Percentiles rank a stretch among this genome's conserved stretches.
Conservation (phyloP, 1,140 invertebrate species). For the Copidosoma floridanum region DNA sequence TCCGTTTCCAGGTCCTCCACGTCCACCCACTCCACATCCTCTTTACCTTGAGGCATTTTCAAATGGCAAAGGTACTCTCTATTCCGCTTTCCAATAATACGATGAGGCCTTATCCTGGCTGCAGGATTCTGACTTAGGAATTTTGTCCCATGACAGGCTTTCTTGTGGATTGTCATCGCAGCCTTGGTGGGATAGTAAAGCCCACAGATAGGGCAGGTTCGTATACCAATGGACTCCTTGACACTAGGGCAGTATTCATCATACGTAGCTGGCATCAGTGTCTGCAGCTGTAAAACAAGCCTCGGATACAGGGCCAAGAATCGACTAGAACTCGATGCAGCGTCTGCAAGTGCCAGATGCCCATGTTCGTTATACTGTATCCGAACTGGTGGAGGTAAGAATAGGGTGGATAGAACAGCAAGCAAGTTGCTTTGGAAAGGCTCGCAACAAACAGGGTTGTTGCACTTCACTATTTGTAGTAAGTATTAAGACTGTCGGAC, state of each 20-base stretch:
- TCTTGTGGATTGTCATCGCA: not conserved
- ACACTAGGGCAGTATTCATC: not conserved
- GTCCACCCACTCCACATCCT: not conserved
- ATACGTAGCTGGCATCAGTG: not conserved
- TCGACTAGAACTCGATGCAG: not conserved
- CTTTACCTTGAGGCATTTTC: not conserved
- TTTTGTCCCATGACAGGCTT: not conserved
- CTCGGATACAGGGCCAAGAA: not conserved
- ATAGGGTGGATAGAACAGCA: not conserved
- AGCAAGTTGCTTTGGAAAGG: not conserved
- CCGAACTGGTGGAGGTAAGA: slow-evolving; percentile 4
- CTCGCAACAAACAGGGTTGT: slow-evolving; percentile 4
- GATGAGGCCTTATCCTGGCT: not conserved
- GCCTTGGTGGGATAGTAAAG: not conserved
- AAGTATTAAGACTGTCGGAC: slow-evolving; percentile 20
- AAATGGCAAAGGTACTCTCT: not conserved
- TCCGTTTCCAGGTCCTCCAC: not conserved
- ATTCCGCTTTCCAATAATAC: not conserved
- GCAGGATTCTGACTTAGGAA: not conserved
- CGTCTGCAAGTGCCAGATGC: not conserved
- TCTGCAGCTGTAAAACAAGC: not conserved
- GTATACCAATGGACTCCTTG: not conserved
- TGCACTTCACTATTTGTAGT: slow-evolving; percentile 17
- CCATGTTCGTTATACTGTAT: not conserved
- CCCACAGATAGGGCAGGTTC: not conserved